Base-by-base conservation (phyloP, 2,888 invertebrate genomes). In the Synergus japonicus region DNA sequence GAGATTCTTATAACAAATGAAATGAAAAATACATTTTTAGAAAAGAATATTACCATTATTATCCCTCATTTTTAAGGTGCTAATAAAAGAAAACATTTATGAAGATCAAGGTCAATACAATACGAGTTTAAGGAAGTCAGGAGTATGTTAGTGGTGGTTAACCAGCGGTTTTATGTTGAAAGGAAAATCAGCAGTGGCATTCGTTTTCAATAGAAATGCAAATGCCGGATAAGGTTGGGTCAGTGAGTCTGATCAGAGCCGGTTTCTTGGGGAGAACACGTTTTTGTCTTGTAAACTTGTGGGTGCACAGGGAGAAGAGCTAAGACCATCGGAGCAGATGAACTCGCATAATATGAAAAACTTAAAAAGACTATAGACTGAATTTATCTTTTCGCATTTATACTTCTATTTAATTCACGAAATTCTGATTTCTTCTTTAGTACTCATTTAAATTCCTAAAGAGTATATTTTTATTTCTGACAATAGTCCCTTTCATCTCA, bases 221-320 rank as follows among this genome's bases (percentile, higher is more conserved):
- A 58, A 18, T 58, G n/a, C 18, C 18, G 9, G n/a, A 18, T 18
- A 18, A 18, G 54, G 18, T 18, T 58, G 54, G 54, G 54, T 58
- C 54, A 58, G 54, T 58, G 54, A 58, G 54, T 58, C 54, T 58
- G 54, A 58, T 58, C 54, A 58, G 54, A 58, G 54, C 54, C 54
- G 54, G 54, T 58, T 58, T 58, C 54, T 58, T 58, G 18, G n/a
- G 54, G 18, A 18, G 54, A 58, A 58, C 54, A 58, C n/a, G 54
- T 58, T 58, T 54, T 18, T 58, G 54, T 58, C 18, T 58, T 9
- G 54, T 58, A 58, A 58, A 58, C 54, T 58, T 58, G 54, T 58
- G 54, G 54, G 54, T 58, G 54, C 18, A 58, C 54, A 8, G 9
- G 18, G 54, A 18, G 54, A 18, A 58, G n/a, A 58, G 54, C 18